A percentile compares a stretch with the other conserved stretches of the same genome.
Evolutionary conservation across 2,797 vertebrate species (phyloP).

Genomic region (Hapalemur alaotrensis): DNA sequence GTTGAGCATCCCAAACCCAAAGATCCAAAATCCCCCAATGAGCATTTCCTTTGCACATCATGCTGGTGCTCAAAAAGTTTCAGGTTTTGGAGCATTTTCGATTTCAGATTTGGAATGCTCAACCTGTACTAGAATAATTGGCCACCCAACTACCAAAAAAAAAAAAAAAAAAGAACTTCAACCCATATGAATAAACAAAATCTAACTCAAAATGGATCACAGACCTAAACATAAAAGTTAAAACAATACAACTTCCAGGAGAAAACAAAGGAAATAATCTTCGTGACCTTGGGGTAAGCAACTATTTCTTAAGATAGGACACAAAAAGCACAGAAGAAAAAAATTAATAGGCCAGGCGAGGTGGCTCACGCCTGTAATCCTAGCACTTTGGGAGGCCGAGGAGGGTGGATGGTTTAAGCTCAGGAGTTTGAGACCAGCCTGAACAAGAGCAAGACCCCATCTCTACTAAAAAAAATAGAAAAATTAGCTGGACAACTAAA

Average conservation of each 20-base stretch:
- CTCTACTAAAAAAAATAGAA: no score
- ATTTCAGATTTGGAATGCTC: background rate
- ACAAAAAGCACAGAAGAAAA: constrained; percentile 16
- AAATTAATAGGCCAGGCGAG: background rate
- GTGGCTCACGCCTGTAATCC: no score
- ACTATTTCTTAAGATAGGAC: background rate
- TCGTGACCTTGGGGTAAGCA: background rate
- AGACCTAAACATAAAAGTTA: background rate
- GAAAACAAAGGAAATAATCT: constrained; percentile 32
- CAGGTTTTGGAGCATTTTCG: background rate
- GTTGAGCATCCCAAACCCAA: background rate
- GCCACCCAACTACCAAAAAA: background rate
- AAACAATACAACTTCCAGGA: background rate
- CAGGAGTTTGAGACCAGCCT: no score
- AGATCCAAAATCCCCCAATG: background rate
- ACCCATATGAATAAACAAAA: background rate
- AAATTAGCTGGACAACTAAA: no score
- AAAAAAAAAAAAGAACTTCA: background rate
- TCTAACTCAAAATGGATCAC: background rate
- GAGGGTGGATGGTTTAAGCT: no score
- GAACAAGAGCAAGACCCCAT: no score
- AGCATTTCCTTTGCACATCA: background rate
- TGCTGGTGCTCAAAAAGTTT: background rate
- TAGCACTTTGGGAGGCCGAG: no score
- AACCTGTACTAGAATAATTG: background rate